A percentile compares a stretch with the other conserved stretches of the same genome.
phyloP scores from a whole-genome alignment of 2,888 invertebrate species.

The Reticulitermes lucifugus region DNA sequence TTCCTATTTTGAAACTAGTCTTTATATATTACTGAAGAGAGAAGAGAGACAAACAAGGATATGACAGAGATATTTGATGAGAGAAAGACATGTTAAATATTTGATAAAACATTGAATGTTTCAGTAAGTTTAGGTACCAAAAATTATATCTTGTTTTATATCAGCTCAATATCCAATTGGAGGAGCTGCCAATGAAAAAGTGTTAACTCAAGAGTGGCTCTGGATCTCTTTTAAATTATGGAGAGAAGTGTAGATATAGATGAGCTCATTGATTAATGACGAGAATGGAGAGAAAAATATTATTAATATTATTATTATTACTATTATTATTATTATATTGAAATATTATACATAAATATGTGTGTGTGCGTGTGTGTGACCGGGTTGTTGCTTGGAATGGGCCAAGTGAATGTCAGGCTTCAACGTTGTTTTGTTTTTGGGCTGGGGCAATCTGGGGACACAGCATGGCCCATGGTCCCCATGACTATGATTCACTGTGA shows the following conservation, averaged over 20 bases:
- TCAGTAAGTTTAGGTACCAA: constrained; percentile 28
- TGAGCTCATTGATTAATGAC: not conserved
- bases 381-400: constrained; percentile 44
- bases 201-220: not conserved
- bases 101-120: constrained; percentile 28
- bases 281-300: constrained; percentile 30
- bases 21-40: constrained; percentile 54
- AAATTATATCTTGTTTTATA: constrained; percentile 19
- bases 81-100: constrained; percentile 11
- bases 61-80: constrained; percentile 31
- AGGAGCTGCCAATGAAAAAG: not conserved
- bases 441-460: constrained; percentile 52
- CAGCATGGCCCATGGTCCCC: constrained; percentile 35
- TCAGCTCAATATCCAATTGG: not conserved
- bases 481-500: constrained; percentile 54
- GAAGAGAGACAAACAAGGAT: constrained; percentile 44
- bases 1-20: constrained; percentile 68
- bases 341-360: constrained; percentile 42
- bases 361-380: constrained; percentile 42
- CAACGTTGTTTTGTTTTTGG: constrained; percentile 44
- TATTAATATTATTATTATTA: constrained; percentile 30
- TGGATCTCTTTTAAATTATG: constrained; percentile 14
- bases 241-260: not conserved
- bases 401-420: constrained; percentile 35
- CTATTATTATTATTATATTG: constrained; percentile 41